These are phyloP conservation scores for Bombus turneri DNA, from an alignment of 1,140 invertebrate species.

Conservation along the genomic window DNA sequence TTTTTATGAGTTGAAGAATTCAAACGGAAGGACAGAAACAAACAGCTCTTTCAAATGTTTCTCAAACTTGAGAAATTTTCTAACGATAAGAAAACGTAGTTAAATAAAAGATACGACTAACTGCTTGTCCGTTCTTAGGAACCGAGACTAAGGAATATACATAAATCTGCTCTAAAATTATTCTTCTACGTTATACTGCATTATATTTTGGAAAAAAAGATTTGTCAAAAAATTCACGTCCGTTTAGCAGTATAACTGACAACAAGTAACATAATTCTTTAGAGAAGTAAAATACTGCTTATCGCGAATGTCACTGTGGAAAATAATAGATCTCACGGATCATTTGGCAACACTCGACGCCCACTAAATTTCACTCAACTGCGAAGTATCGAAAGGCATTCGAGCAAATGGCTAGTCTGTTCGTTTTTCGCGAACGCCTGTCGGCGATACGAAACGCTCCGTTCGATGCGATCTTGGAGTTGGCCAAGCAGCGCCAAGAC, in stretches of 20 bases:
- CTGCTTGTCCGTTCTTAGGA: too few species aligned
- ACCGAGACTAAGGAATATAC: too few species aligned
- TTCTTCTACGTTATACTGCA: too few species aligned
- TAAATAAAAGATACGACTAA: too few species aligned
- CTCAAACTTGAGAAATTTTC: too few species aligned
- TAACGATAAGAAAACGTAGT: too few species aligned
- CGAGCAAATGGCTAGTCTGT: constrained; percentile 3
- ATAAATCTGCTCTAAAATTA: too few species aligned
- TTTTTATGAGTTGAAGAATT: too few species aligned
- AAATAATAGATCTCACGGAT: background rate
- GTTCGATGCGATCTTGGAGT: constrained; percentile 36
- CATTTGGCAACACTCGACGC: background rate
- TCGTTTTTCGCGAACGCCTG: constrained; percentile 45
- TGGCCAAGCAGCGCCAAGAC: constrained; percentile 10
- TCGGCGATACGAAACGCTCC: constrained; percentile 30
- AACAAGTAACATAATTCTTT: background rate
- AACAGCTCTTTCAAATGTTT: too few species aligned
- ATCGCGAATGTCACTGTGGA: background rate
- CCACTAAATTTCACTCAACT: background rate
- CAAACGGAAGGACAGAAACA: too few species aligned
- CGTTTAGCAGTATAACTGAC: background rate
- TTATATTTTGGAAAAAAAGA: too few species aligned
- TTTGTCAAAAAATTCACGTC: background rate
- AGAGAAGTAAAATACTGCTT: background rate
- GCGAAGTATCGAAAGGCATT: too few species aligned